Base-by-base conservation (phyloP, 2,888 invertebrate species). In the Sipunculus nudus region DNA sequence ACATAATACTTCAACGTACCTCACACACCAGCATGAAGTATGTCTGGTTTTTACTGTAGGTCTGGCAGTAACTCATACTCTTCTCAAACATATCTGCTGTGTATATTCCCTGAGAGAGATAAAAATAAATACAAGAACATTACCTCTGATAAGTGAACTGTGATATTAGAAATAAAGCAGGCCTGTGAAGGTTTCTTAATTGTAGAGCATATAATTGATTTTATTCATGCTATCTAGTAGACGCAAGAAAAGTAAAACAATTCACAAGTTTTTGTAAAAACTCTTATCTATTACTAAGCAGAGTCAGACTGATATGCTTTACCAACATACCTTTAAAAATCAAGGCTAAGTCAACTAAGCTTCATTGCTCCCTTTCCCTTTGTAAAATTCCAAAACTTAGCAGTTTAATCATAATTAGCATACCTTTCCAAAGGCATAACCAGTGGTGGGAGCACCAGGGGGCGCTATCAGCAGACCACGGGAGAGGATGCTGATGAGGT, bases 51-150 rank as follows among this genome's bases (percentile, higher is more conserved):
- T 72, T 66, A 29, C 73, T 73, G 50, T 76, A 74, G 53, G 78
- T 77, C 59, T 78, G 70, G 53, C 84, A 82, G 72, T 85, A 85
- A 47, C 69, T 71, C 23, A 70, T 63, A 69, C 85, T 85, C 73
- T 87, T 86, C 38, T 72, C 75, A 73, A 87, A 87, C 52, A 80
- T 76, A 73, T 87, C 86, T 1, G 86, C 81, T 47, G 84, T 78
- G 71, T 87, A 87, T 55, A 86, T 78, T 19, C 86, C 86, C 84
- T 86, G 78, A 10, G 78, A 76, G n/a, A n/a, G n/a, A n/a, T n/a
- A n/a, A n/a, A n/a, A n/a, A n/a, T n/a, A n/a, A n/a, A n/a, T n/a
- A n/a, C n/a, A n/a, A n/a, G n/a, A n/a, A n/a, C n/a, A n/a, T n/a
- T n/a, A 68, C n/a, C n/a, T n/a, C n/a, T n/a, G n/a, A n/a, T n/a